Base-by-base conservation (phyloP, 1,140 invertebrate genomes). In the Trichonephila clavipes region DNA sequence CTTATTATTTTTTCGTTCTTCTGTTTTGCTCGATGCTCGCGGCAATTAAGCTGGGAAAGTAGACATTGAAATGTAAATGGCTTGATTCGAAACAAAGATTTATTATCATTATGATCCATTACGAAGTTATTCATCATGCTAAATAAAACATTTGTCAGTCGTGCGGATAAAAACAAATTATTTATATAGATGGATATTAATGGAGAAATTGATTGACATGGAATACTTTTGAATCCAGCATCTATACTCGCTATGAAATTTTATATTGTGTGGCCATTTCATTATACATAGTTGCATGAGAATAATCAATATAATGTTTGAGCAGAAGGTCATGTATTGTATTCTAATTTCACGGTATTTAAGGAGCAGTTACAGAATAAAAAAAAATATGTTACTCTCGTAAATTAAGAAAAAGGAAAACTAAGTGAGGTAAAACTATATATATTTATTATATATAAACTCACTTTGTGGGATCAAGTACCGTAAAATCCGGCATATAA, bases 91-190 rank as follows among this genome's bases (percentile, higher is more conserved):
- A 40, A 16, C 10, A 12, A 77, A 34, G 72, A 77, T 77, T 77
- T 77, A 77, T 77, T 34, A 77, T 77, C 72, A 77, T 77, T 77
- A 40, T 77, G 72, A 34, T 77, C 72, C 28, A 77, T 77, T 77
- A 77, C 72, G 14, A 40, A 77, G 72, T 77, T 77, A 77, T 77
- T 77, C 19, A 77, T 77, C 72, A 77, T 77, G 72, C 72, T 77
- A 77, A 77, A 77, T 77, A 77, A 77, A 77, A 77, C 72, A 77
- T 77, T 77, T 77, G 72, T 77, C 72, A 77, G 72, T 77, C 72
- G 72, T 77, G 72, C 24, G 28, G 10, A 16, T 10, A 18, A 77
- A 77, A 77, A 40, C 34, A 77, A 77, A 77, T 77, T 77, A 77
- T 77, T 77, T 77, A 77, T 40, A 77, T 40, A 77, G 28, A 77